These are phyloP conservation scores for Phenacoccus solenopsis DNA, from an alignment of 1,140 invertebrate genomes.

Conservation along the genomic window DNA sequence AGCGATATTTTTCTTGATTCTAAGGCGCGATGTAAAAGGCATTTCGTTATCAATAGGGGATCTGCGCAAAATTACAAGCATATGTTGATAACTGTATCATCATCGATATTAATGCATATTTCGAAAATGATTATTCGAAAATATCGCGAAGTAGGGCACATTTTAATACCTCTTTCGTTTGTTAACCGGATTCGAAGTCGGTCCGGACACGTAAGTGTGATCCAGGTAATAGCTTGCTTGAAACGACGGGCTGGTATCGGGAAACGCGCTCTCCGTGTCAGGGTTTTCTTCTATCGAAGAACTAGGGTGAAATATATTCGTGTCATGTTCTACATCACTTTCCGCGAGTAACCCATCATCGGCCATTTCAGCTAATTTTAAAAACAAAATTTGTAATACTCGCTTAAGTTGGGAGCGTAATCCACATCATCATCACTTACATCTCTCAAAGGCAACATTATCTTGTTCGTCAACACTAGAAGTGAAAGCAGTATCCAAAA, in stretches of 20 bases:
- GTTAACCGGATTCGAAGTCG: neutral
- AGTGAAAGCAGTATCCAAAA: conserved; percentile 9
- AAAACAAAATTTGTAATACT: too few relatives aligned
- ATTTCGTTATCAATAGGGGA: conserved; percentile 5
- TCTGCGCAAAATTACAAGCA: too few relatives aligned
- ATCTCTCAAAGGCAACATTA: conserved; percentile 10
- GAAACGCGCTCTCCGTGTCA: neutral
- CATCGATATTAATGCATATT: too few relatives aligned
- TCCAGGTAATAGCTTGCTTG: neutral
- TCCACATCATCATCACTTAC: too few relatives aligned
- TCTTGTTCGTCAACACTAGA: neutral
- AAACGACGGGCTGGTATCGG: neutral
- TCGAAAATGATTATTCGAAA: too few relatives aligned
- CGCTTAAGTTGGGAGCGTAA: neutral
- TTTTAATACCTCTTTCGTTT: conserved; percentile 12
- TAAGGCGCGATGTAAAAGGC: neutral
- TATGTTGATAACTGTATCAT: too few relatives aligned
- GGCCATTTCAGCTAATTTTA: neutral
- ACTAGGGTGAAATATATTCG: neutral
- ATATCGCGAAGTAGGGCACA: neutral
- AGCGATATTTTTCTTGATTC: conserved; percentile 4
- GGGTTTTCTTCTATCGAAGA: neutral
- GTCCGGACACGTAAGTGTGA: neutral
- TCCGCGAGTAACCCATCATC: conserved; percentile 5
- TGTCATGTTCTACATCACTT: conserved; percentile 5